A percentile compares a stretch with the other conserved stretches of the same genome.
phyloP scores from a whole-genome alignment of 2,113 vertebrate genomes.

The Amblyornis subalaris region DNA sequence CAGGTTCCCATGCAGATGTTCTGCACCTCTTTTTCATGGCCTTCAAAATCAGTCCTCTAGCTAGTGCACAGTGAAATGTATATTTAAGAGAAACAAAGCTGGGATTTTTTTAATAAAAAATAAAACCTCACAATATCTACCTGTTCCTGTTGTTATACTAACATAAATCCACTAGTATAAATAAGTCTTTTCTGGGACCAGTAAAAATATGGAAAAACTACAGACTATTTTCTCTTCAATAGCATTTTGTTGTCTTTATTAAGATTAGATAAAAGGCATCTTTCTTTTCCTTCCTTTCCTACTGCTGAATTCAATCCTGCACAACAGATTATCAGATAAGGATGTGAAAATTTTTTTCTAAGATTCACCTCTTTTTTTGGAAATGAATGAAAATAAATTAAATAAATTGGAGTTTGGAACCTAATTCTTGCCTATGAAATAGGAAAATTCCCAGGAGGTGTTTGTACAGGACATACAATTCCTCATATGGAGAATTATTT shows the following conservation, averaged over 20 bases:
- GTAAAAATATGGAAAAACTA: not conserved
- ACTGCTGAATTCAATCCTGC: not conserved
- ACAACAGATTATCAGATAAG: not conserved
- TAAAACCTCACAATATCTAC: not conserved
- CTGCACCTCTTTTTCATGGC: not conserved
- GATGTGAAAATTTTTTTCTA: not conserved
- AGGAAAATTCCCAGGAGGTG: not conserved
- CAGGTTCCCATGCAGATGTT: constrained; percentile 45
- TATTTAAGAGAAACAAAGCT: not conserved
- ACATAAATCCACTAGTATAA: not conserved
- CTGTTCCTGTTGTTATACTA: not conserved
- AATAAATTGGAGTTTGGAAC: not conserved
- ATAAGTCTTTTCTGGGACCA: not conserved
- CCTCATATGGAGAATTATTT: not conserved
- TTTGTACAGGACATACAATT: not conserved
- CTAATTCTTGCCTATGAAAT: not conserved
- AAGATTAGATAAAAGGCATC: not conserved
- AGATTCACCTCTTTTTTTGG: not conserved
- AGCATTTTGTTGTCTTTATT: not conserved
- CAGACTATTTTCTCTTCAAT: not conserved
- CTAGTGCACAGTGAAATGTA: not conserved
- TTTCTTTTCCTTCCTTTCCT: not conserved
- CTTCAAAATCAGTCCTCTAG: not conserved
- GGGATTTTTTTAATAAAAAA: not conserved
- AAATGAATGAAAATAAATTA: not conserved